Base-by-base conservation (phyloP, 2,113 vertebrate genomes). In the Bettongia penicillata region DNA sequence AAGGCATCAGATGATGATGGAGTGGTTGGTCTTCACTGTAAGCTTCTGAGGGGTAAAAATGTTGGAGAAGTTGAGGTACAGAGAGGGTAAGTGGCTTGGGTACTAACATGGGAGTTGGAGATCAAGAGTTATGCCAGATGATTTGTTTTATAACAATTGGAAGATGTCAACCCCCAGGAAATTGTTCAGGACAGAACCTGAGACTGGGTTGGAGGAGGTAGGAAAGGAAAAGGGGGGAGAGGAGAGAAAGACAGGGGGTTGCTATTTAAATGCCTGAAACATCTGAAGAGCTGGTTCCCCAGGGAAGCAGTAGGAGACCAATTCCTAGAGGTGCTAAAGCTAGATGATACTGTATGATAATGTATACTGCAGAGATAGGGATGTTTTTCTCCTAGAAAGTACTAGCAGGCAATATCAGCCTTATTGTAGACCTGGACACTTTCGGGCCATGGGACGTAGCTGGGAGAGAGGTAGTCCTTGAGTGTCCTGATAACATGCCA, bases 201-300 rank as follows among this genome's bases (percentile, higher is more conserved):
- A 95, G 94, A 55, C 53, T 52, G 77, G 93, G 94, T 90, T 91
- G 55, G 93, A 10, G 31, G 51, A 25, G 49, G 19, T 43, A 93
- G 94, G 93, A n/a, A 61, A 84, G 68, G 19, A 19, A 43, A 43
- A 94, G 91, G 89, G 90, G 90, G 89, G 5, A 52, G 61, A 22
- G 26, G 89, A 53, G 94, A 95, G 91, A 26, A 77, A 84, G 61
- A 89, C 1, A 3, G 28, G 37, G 94, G 97, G 89, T 92, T 92
- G 96, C 96, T 93, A 95, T 96, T 93, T 94, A 94, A 91, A 89
- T 3, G 94, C 61, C 61, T 68, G 61, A 68, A 37, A 68, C 89
- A 89, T 94, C 52, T 55, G 95, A 96, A 97, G 95, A 50, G n/a
- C 91, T n/a, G 93, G 91, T 57, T 97, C 94, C 95, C 96, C 50